Evolutionary conservation across 2,888 invertebrate species (phyloP).

Genomic region (Baronia brevicornis): DNA sequence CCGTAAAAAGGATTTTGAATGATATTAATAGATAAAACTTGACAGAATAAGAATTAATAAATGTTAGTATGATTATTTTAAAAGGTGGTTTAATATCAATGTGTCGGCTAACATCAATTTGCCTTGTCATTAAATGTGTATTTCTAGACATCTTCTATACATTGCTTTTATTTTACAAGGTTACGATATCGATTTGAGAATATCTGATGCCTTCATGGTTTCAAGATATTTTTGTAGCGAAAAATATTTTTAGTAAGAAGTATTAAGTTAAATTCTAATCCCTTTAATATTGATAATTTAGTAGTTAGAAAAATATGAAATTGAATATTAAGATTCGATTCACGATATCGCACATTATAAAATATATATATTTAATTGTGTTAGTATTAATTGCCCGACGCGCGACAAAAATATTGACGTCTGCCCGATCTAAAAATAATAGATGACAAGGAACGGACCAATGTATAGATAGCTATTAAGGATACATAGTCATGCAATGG

Average conservation of each 20-base stretch:
- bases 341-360: background rate
- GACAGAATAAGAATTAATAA: background rate
- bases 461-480: constrained; percentile 28
- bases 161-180: constrained; percentile 31
- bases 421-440: constrained; percentile 61
- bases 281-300: background rate
- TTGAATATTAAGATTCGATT: background rate
- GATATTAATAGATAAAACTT: no score
- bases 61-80: background rate
- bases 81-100: background rate
- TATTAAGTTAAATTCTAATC: background rate
- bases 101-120: background rate
- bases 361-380: background rate
- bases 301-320: no score
- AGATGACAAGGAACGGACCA: constrained; percentile 33
- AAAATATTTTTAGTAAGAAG: constrained; percentile 2
- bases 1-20: no score
- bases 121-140: constrained; percentile 3
- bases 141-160: constrained; percentile 5
- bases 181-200: constrained; percentile 44
- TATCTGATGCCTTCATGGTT: constrained; percentile 2
- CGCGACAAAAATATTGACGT: constrained; percentile 14
- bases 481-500: constrained; percentile 29
- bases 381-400: background rate
- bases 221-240: background rate